Base-by-base conservation (phyloP, 1,140 invertebrate genomes). In the Lepidurus packardi region DNA sequence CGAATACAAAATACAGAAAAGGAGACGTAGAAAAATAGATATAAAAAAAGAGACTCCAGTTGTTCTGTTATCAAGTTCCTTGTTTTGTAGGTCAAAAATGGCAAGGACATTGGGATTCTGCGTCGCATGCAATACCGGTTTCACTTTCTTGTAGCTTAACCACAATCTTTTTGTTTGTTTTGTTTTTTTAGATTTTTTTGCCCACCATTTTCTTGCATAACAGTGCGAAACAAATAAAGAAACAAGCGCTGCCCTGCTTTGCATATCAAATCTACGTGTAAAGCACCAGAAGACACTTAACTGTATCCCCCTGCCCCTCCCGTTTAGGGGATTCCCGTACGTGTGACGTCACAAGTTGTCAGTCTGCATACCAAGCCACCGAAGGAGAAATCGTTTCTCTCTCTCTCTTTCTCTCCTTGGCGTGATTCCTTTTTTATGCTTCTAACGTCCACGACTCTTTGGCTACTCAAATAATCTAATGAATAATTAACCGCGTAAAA, bases 61-160 rank as follows among this genome's bases (percentile, higher is more conserved):
- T 11, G 13, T 21, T 65, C 4, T 34, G 21, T 65, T 65, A 21
- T 65, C 53, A 65, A 65, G 53, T 65, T 65, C 34, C 53, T 65
- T 65, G 53, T 65, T 65, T 65, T 65, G 53, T 65, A 65, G 53
- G 53, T 65, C 53, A 65, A 3, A 65, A 11, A n/a, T 65, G 53
- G 53, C 53, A 65, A 65, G 53, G 53, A 65, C 53, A 65, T 21
- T 21, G 7, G n/a, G 53, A 65, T 21, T 65, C 53, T 65, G 8
- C 53, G 53, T 21, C 53, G 53, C 21, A 21, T 65, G 53, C 53
- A 21, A 11, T 65, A 65, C 47, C n/a, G 47, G 53, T 65, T 65
- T 65, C 53, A n/a, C 53, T 65, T 65, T 65, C 53, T 9, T n/a
- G 9, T n/a, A 65, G 53, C 53, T 65, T 65, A 16, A 65, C 53